Evolutionary conservation across 1,140 invertebrate species (phyloP).

Genomic region (Campoletis sonorensis): DNA sequence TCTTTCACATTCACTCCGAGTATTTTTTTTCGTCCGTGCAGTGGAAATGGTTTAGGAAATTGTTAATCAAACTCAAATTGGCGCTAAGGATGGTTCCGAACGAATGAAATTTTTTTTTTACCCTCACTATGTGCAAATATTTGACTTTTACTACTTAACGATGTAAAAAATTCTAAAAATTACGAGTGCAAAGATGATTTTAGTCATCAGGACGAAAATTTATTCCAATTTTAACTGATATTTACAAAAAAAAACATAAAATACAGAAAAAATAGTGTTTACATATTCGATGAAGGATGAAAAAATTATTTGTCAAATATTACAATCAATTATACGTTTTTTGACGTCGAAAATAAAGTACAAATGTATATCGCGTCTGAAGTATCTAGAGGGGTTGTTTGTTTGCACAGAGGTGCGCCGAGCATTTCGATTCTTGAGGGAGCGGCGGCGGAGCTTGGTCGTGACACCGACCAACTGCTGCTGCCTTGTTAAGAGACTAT

Average conservation of each 20-base stretch:
- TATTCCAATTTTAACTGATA: too few relatives aligned
- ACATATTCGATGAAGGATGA: neutral
- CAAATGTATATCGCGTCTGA: neutral
- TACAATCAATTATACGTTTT: neutral
- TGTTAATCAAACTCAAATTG: neutral
- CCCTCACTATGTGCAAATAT: neutral
- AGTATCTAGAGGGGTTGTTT: conserved; percentile 25
- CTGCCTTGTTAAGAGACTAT: conserved; percentile 18
- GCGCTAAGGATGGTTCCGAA: neutral
- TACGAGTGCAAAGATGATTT: too few relatives aligned
- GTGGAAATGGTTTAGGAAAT: too few relatives aligned
- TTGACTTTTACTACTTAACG: too few relatives aligned
- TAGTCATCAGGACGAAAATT: too few relatives aligned
- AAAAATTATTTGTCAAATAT: neutral
- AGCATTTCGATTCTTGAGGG: conserved; percentile 32
- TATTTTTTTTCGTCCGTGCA: too few relatives aligned
- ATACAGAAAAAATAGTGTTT: neutral
- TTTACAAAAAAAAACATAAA: too few relatives aligned
- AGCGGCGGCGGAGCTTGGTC: conserved; percentile 28
- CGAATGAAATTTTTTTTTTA: neutral
- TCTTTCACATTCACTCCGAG: too few relatives aligned
- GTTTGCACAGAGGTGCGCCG: conserved; percentile 27
- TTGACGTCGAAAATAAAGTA: neutral
- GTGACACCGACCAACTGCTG: neutral
- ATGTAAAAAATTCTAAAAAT: too few relatives aligned